phyloP scores from a whole-genome alignment of 1,140 invertebrate species.

The Notospermus geniculatus region DNA sequence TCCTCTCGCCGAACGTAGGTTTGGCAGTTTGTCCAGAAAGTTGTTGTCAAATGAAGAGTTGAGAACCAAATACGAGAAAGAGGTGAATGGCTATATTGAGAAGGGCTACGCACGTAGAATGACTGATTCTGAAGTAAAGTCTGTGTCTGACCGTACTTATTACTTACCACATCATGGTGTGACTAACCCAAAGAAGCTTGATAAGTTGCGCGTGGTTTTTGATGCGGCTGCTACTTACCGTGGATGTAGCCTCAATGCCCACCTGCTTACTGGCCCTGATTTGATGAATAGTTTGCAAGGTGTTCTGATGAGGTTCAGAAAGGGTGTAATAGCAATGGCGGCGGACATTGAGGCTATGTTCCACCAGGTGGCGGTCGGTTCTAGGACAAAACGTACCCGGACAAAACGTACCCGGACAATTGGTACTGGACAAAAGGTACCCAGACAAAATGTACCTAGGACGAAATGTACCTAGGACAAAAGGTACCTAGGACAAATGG shows the following conservation, averaged over 20 bases:
- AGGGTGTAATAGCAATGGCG: no score
- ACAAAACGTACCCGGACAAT: no score
- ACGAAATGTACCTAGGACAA: no score
- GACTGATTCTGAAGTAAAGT: background rate
- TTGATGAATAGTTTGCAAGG: slow-evolving; percentile 22
- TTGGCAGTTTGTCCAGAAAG: background rate
- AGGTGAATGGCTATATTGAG: background rate
- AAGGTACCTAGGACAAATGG: no score
- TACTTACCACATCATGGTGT: slow-evolving; percentile 28
- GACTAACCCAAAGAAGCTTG: slow-evolving; percentile 21
- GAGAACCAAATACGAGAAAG: background rate
- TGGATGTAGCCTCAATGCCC: slow-evolving; percentile 21
- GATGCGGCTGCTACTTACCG: slow-evolving; percentile 20
- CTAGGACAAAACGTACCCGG: no score
- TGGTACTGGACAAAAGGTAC: no score
- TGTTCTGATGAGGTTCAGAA: no score
- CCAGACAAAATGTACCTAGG: no score
- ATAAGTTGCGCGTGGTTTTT: slow-evolving; percentile 28
- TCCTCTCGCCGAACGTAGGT: background rate
- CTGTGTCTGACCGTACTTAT: slow-evolving; percentile 13
- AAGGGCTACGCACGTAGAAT: background rate
- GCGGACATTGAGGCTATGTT: no score
- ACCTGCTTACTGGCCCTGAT: slow-evolving; percentile 24
- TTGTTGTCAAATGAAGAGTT: background rate
- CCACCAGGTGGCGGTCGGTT: no score